Evolutionary conservation across 2,113 vertebrate genomes (phyloP).

Genomic region (Jacana jacana): DNA sequence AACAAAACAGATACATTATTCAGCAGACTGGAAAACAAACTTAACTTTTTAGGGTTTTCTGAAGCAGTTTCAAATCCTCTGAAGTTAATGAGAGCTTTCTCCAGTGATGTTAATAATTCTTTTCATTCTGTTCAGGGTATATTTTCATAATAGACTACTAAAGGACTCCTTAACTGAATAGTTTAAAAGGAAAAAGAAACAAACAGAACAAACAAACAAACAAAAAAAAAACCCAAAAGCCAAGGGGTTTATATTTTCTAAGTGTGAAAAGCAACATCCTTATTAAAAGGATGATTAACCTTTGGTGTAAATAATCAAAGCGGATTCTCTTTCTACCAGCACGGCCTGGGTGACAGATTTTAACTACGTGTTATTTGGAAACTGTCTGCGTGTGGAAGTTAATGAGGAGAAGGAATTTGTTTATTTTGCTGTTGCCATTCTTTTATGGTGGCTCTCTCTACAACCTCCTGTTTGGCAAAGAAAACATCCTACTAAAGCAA

Average conservation of each 20-base stretch:
- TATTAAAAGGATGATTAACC: slow-evolving; percentile 7
- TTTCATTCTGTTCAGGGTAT: neutral
- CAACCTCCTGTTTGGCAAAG: neutral
- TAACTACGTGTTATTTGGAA: neutral
- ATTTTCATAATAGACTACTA: neutral
- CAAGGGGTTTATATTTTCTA: neutral
- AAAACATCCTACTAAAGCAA: neutral
- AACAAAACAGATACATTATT: neutral
- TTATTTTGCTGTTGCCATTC: neutral
- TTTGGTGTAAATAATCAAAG: slow-evolving; percentile 4
- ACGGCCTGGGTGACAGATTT: neutral
- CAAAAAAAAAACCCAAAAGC: too few relatives aligned
- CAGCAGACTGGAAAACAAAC: neutral
- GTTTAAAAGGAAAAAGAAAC: neutral
- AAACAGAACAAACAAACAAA: too few relatives aligned
- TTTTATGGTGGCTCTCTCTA: neutral
- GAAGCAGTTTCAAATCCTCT: neutral
- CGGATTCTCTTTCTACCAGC: neutral
- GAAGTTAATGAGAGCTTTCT: neutral
- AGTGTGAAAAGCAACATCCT: neutral
- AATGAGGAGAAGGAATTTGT: slow-evolving; percentile 1
- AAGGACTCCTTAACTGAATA: neutral
- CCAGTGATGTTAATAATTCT: neutral
- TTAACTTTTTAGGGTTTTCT: neutral
- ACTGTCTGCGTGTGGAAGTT: neutral